These are phyloP conservation scores for Lottia scabra DNA, from an alignment of 2,888 invertebrate species.

Conservation along the genomic window DNA sequence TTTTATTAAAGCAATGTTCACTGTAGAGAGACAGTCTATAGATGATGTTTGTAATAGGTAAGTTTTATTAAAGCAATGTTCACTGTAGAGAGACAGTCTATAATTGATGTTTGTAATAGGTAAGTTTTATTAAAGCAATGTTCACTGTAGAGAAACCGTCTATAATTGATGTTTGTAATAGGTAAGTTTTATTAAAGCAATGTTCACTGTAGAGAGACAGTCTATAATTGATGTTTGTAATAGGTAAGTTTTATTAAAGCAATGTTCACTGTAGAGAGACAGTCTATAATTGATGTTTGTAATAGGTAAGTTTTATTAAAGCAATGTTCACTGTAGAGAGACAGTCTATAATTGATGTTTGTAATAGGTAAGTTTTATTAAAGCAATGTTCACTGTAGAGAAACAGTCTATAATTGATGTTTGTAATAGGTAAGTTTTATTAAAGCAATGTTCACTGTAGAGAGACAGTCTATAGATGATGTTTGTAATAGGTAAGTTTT, in stretches of 20 bases:
- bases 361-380: constrained; percentile 72
- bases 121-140: too few relatives aligned
- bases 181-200: too few relatives aligned
- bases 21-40: constrained; percentile 80
- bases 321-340: constrained; percentile 81
- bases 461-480: constrained; percentile 77
- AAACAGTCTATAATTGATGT: constrained; percentile 79
- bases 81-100: constrained; percentile 78
- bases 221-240: constrained; percentile 80
- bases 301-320: constrained; percentile 70
- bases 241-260: constrained; percentile 57
- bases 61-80: too few relatives aligned
- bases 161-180: constrained; percentile 77
- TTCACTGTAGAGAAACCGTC: constrained; percentile 80
- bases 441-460: constrained; percentile 82
- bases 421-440: constrained; percentile 72
- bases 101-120: constrained; percentile 77
- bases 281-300: constrained; percentile 79
- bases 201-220: constrained; percentile 79
- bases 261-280: constrained; percentile 80
- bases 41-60: constrained; percentile 75
- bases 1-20: too few relatives aligned
- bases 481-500: constrained; percentile 74
- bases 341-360: constrained; percentile 79
- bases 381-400: constrained; percentile 81